Percentiles rank a stretch among this genome's conserved stretches.
These are phyloP conservation scores for Hipposideros larvatus DNA, from an alignment of 2,797 vertebrate genomes.

Conservation along the genomic window DNA sequence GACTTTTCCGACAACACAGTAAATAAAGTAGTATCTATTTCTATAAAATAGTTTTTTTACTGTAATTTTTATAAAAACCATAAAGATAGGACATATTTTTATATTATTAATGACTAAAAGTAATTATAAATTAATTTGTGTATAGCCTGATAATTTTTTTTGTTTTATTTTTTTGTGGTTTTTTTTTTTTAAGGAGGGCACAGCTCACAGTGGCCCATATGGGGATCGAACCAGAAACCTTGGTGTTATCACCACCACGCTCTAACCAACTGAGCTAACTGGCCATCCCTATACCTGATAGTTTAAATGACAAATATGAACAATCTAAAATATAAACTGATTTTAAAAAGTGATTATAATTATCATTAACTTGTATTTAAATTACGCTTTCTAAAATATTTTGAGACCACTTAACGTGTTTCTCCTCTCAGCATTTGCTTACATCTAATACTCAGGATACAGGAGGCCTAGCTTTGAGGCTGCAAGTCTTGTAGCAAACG, in stretches of 20 bases:
- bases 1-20: background rate
- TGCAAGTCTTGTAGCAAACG: background rate
- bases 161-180: too few species aligned
- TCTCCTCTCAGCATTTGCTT: background rate
- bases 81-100: background rate
- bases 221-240: too few species aligned
- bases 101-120: constrained; percentile 18
- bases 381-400: background rate
- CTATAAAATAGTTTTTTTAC: background rate
- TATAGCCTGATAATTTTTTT: background rate
- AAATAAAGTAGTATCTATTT: background rate
- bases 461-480: background rate
- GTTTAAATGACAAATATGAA: constrained; percentile 51
- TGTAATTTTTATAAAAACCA: constrained; percentile 12
- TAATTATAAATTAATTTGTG: background rate
- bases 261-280: too few species aligned
- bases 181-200: too few species aligned
- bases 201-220: too few species aligned
- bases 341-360: constrained; percentile 11
- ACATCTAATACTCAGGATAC: background rate
- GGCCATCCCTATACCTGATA: background rate
- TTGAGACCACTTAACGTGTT: background rate
- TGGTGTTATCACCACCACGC: too few species aligned
- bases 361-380: background rate
- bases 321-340: constrained; percentile 50